These are phyloP conservation scores for Drosophila pseudotalamancana DNA, from an alignment of 2,888 invertebrate species.

Conservation along the genomic window DNA sequence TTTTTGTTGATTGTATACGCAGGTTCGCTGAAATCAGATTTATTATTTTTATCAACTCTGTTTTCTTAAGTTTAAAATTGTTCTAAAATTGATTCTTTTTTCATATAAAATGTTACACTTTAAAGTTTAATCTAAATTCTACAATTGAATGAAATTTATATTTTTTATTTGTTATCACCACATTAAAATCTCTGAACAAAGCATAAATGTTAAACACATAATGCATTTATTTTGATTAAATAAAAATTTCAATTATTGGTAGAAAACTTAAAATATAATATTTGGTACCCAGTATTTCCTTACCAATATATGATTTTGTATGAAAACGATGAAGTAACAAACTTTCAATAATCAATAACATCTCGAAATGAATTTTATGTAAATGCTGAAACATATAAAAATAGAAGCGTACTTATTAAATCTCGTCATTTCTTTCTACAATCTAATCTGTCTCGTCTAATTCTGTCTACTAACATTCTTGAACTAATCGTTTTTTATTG, in stretches of 20 bases:
- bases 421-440: too few species aligned
- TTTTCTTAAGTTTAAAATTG: background rate
- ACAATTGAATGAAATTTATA: background rate
- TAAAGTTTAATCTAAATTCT: background rate
- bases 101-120: background rate
- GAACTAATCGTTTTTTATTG: too few species aligned
- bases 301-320: too few species aligned
- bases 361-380: too few species aligned
- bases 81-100: slow-evolving; percentile 7
- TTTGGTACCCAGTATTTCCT: background rate
- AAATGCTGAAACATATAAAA: too few species aligned
- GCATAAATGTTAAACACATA: too few species aligned
- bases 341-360: too few species aligned
- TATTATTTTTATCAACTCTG: background rate
- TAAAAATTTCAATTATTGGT: background rate
- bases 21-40: background rate
- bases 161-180: slow-evolving; percentile 15
- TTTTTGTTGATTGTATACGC: background rate
- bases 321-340: too few species aligned
- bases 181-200: background rate
- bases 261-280: background rate
- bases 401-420: too few species aligned
- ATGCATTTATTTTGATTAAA: background rate
- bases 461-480: too few species aligned
- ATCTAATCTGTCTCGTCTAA: too few species aligned